Base-by-base conservation (phyloP, 2,113 vertebrate species). In the Pavo muticus region DNA sequence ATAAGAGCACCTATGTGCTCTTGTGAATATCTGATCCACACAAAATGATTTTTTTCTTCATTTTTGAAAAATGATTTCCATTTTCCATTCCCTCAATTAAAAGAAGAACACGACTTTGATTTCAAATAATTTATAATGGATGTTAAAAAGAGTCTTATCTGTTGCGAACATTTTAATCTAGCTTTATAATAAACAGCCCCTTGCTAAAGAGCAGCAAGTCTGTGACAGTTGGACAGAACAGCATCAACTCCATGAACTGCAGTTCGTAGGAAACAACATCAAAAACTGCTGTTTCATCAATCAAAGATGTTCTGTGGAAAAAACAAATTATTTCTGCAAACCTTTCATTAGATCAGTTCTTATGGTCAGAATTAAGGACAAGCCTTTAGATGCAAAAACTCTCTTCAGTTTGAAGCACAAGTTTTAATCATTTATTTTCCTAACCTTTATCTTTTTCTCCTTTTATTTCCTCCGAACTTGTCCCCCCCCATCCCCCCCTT, bases 231-330 rank as follows among this genome's bases (percentile, higher is more conserved):
- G 48, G 73, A 54, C 52, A 92, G 70, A 93, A 40, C 15, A 59
- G 48, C 10, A n/a, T 57, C 84, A 84, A 63, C 63, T 45, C 44
- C 40, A 59, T 3, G 29, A 75, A 74, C 71, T 27, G n/a, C 74
- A 79, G 73, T 59, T 79, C 47, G 56, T 54, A 79, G 60, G 63
- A 88, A 94, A 84, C 40, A 39, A 72, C 63, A 82, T 72, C 47
- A 69, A 59, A 94, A 97, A 89, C 5, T 79, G 81, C 77, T 87
- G 81, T 83, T 81, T 96, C 81, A 87, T 85, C 81, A 93, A 76
- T 68, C 54, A 88, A 59, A 89, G 68, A 44, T 3, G 1, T 37
- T 75, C 35, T 70, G 35, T 78, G 35, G 61, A 92, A 11, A 52
- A 52, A n/a, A 87, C 27, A 30, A 54, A 30, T 30, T 29, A 54